Conservation (phyloP, 2,888 invertebrate genomes). For the Oscheius sp. region DNA sequence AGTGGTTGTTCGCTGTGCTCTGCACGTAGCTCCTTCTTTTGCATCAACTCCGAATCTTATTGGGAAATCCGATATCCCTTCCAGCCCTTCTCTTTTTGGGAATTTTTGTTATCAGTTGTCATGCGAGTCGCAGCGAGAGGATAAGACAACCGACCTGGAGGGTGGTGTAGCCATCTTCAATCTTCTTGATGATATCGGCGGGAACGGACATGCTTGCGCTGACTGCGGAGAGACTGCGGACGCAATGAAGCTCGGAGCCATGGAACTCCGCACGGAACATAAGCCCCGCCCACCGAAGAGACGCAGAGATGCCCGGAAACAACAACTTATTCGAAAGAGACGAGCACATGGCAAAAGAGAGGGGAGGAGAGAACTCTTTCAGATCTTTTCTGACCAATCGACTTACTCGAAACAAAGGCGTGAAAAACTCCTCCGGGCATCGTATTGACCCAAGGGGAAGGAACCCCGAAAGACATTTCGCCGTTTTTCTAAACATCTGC, state of each 20-base stretch:
- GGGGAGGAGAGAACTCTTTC: no score
- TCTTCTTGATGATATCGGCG: slow-evolving; percentile 49
- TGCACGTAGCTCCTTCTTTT: neutral
- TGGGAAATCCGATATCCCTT: neutral
- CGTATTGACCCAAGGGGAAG: no score
- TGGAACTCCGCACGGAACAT: slow-evolving; percentile 18
- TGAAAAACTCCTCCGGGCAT: no score
- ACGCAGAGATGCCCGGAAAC: slow-evolving; percentile 12
- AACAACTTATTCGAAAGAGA: neutral
- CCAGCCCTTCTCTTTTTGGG: neutral
- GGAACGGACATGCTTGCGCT: slow-evolving; percentile 36
- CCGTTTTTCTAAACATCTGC: no score
- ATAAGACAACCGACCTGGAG: slow-evolving; percentile 24
- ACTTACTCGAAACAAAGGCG: no score
- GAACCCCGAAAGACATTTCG: no score
- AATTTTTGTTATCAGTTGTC: no score
- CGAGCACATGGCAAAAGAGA: no score
- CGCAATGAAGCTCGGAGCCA: slow-evolving; percentile 19
- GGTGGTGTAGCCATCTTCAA: slow-evolving; percentile 43
- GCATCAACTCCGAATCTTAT: neutral
- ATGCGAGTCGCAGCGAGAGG: neutral
- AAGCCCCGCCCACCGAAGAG: slow-evolving; percentile 23
- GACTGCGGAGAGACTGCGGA: slow-evolving; percentile 11
- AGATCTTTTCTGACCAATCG: no score
- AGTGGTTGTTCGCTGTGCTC: neutral